A percentile compares a stretch with the other conserved stretches of the same genome.
Conservation (phyloP, 2,888 invertebrate genomes). For the Mythimna impura region DNA sequence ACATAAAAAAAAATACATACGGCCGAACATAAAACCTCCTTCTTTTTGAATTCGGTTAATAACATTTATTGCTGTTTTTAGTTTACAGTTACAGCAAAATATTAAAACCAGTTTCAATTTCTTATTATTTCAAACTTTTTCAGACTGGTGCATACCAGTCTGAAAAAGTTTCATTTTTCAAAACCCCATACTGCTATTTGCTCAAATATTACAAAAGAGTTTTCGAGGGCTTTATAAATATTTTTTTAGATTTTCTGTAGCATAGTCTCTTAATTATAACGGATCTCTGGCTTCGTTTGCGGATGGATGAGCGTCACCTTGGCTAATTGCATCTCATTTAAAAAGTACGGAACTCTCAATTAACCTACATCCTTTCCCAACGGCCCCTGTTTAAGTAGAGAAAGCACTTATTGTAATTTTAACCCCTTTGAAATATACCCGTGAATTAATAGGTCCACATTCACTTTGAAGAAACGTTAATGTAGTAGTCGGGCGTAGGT, state of each 20-base stretch:
- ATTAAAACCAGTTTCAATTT: no score
- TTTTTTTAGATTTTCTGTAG: conserved; percentile 57
- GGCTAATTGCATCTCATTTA: conserved; percentile 84
- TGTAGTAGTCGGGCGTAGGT: conserved; percentile 1
- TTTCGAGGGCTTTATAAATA: conserved; percentile 39
- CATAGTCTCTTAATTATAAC: conserved; percentile 75
- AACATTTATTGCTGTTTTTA: no score
- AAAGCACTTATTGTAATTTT: conserved; percentile 46
- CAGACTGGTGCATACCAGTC: no score
- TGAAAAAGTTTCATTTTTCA: no score
- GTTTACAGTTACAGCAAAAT: no score
- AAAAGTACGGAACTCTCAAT: conserved; percentile 78
- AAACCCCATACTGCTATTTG: not conserved
- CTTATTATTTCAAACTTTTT: no score
- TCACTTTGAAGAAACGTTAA: conserved; percentile 55
- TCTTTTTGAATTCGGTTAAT: no score
- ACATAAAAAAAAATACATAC: no score
- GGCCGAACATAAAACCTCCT: no score
- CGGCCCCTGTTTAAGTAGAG: conserved; percentile 48
- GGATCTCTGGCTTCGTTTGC: conserved; percentile 72
- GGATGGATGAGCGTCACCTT: conserved; percentile 72
- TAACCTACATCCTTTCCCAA: conserved; percentile 78
- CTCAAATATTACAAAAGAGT: conserved; percentile 23
- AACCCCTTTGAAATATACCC: conserved; percentile 41
- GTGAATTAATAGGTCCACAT: conserved; percentile 41